Percentiles rank a stretch among this genome's conserved stretches.
Evolutionary conservation across 2,888 invertebrate genomes (phyloP).

Genomic region (Nemapogon koenigi): DNA sequence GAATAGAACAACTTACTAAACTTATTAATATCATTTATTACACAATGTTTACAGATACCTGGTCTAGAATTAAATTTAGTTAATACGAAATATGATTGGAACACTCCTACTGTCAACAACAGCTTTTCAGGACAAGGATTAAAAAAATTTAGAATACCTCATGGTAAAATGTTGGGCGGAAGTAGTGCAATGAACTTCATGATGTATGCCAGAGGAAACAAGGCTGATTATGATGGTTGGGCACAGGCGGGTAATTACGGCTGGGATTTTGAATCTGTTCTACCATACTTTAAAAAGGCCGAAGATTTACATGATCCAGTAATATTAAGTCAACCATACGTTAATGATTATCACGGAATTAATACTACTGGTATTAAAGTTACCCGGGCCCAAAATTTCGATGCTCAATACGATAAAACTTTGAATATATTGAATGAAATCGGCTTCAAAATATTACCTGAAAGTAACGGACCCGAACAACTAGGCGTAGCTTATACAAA

Average conservation of each 20-base stretch:
- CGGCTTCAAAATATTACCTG: slow-evolving; percentile 3
- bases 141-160: slow-evolving; percentile 32
- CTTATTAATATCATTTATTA: no score
- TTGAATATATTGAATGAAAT: background rate
- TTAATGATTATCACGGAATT: background rate
- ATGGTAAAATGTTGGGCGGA: slow-evolving; percentile 73
- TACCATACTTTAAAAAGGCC: slow-evolving; percentile 22
- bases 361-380: background rate
- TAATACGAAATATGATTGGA: background rate
- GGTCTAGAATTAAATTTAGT: background rate
- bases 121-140: background rate
- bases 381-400: background rate
- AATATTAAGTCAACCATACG: slow-evolving; percentile 17
- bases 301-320: slow-evolving; percentile 19
- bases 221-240: slow-evolving; percentile 64
- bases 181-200: slow-evolving; percentile 70
- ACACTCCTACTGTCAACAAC: background rate
- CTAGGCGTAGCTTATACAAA: background rate
- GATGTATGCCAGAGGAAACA: slow-evolving; percentile 70
- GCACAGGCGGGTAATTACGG: slow-evolving; percentile 47
- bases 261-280: slow-evolving; percentile 66
- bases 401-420: background rate
- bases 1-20: no score
- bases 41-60: background rate
- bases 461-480: background rate